These are phyloP conservation scores for Leptothorax acervorum DNA, from an alignment of 2,888 invertebrate genomes.

Conservation along the genomic window DNA sequence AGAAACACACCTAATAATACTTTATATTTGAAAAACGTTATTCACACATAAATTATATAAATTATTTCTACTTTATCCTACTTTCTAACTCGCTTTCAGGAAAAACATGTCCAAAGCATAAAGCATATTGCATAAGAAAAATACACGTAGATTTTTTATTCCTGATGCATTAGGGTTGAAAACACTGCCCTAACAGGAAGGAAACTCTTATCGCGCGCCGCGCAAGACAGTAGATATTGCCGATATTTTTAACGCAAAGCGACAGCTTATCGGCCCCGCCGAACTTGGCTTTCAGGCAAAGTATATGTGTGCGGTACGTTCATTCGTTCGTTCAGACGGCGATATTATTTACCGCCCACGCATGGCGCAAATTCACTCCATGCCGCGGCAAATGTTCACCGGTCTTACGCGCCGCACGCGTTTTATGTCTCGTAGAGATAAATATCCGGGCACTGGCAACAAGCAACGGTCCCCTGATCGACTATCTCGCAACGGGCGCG, in stretches of 20 bases:
- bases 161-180: not conserved
- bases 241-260: conserved; percentile 47
- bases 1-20: not conserved
- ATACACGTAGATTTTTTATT: conserved; percentile 5
- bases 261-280: conserved; percentile 38
- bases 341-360: conserved; percentile 39
- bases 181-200: conserved; percentile 9
- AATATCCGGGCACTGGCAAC: conserved; percentile 21
- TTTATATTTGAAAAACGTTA: not conserved
- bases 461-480: not conserved
- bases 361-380: conserved; percentile 13
- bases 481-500: not conserved
- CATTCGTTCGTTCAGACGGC: not conserved
- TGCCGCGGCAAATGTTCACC: conserved; percentile 29
- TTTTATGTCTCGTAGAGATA: conserved; percentile 28
- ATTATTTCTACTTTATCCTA: not conserved
- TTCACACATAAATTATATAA: not conserved
- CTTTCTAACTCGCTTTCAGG: not conserved
- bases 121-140: not conserved
- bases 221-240: conserved; percentile 28
- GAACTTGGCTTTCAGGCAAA: conserved; percentile 40
- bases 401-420: conserved; percentile 8
- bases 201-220: conserved; percentile 36
- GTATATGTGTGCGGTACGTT: conserved; percentile 16
- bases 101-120: not conserved